Base-by-base conservation (phyloP, 2,797 vertebrate genomes). In the Miichthys miiuy region DNA sequence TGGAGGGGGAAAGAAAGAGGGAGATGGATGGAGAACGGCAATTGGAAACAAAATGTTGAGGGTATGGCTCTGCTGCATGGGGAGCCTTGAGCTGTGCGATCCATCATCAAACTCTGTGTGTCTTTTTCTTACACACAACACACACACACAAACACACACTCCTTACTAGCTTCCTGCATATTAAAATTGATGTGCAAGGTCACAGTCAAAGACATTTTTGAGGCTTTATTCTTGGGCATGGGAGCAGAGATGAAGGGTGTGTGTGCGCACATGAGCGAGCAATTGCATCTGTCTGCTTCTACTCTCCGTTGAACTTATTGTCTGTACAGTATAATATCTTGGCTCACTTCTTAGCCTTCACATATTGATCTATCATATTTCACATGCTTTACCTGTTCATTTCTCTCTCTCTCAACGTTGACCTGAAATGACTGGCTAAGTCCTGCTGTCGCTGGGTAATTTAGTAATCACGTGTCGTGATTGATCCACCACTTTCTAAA, bases 41-140 rank as follows among this genome's bases (percentile, higher is more conserved):
- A 44, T 38, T 68, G 48, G 47, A 69, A 73, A 50, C 34, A 79
- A 80, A 79, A n/a, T 23, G 14, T 44, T 56, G 50, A 73, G 17
- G 54, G 48, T 51, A 72, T 54, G 34, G 54, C 70, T 67, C 48
- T n/a, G 48, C 38, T 57, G 13, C 56, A 38, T 27, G 44, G 50
- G 52, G 52, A 79, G 75, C 66, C 21, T 20, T 63, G 63, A 89
- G 77, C 61, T 56, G 48, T 50, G 48, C 6, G 4, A 84, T 86
- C 65, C 61, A 80, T 89, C 75, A 85, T 56, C 64, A 25, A 27
- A 42, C 34, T 41, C 34, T 69, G 0, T 27, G 8, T 48, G 18
- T 78, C 46, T 66, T 38, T 80, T n/a, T 57, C n/a, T 25, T 50
- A 5, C 2, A 13, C 61, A 54, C 46, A 23, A 51, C 58, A 64